Percentiles rank a stretch among this genome's conserved stretches.
These are phyloP conservation scores for Entomyzon cyanotis DNA, from an alignment of 2,113 vertebrate species.

Conservation along the genomic window DNA sequence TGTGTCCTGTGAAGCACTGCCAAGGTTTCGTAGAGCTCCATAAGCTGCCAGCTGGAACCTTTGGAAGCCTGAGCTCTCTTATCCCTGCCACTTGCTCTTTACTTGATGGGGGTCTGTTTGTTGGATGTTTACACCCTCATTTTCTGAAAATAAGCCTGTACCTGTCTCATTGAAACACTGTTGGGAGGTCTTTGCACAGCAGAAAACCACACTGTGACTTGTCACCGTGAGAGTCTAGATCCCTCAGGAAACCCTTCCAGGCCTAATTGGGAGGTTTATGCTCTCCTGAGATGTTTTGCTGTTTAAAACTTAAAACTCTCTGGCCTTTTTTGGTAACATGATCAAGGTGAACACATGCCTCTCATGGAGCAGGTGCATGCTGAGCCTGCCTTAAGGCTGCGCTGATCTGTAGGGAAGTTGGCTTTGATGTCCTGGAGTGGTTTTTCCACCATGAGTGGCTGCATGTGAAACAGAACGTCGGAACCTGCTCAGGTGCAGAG, in stretches of 20 bases:
- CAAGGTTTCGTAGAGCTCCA: neutral
- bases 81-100: neutral
- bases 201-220: neutral
- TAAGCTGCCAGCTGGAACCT: neutral
- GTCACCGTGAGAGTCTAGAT: neutral
- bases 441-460: neutral
- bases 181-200: neutral
- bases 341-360: neutral
- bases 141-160: neutral
- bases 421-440: neutral
- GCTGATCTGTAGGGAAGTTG: neutral
- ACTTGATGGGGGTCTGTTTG: neutral
- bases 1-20: neutral
- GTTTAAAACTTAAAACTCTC: neutral
- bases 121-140: neutral
- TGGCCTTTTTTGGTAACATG: neutral
- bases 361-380: neutral
- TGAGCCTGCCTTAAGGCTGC: neutral
- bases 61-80: neutral
- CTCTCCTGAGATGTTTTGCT: neutral
- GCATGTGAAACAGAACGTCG: neutral
- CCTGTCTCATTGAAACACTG: accelerated
- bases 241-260: neutral
- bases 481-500: neutral
- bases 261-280: neutral